Base-by-base conservation (phyloP, 1,140 invertebrate species). In the Hylyphantes graminicola region DNA sequence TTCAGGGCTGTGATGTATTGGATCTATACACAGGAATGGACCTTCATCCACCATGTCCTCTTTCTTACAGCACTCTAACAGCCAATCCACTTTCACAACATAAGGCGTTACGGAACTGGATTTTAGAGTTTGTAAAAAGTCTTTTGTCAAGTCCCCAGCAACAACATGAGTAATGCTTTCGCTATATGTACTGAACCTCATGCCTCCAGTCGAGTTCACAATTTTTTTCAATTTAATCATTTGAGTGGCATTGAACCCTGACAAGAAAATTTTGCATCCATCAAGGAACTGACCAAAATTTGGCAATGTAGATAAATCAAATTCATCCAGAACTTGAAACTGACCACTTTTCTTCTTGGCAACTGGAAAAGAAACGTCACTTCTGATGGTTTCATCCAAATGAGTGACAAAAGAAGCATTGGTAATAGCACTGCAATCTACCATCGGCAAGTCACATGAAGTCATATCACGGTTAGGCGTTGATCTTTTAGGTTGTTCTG, bases 91-190 rank as follows among this genome's bases (percentile, higher is more conserved):
- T 61, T 90, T 92, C 2, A 96, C 92, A 65, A 95, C 90, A 86
- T 92, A 92, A 15, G 93, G 92, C 85, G 93, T 94, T 87, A 86
- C 90, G 88, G 87, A 85, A 76, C 86, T 59, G 65, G 82, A 63
- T 70, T 87, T 87, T 4, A 90, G 72, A 21, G 79, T 73, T n/a
- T 89, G 83, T 4, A 89, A 85, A 61, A 90, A 87, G 61, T 87
- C 86, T 15, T 88, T 86, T 70, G 88, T 85, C 19, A 86, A 85
- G 59, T 94, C 92, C 2, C 93, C 94, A 21, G 95, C 91, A 35
- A 96, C 91, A 53, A 95, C 92, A 89, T 97, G 96, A 0, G 95
- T 95, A 7, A 97, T 91, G 86, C 93, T 91, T 73, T 94, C 94
- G 86, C 92, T 93, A 73, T 95, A 91, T 72, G 92, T 92, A 87